Evolutionary conservation across 2,797 vertebrate species (phyloP).

Genomic region (Phataginus tricuspis): DNA sequence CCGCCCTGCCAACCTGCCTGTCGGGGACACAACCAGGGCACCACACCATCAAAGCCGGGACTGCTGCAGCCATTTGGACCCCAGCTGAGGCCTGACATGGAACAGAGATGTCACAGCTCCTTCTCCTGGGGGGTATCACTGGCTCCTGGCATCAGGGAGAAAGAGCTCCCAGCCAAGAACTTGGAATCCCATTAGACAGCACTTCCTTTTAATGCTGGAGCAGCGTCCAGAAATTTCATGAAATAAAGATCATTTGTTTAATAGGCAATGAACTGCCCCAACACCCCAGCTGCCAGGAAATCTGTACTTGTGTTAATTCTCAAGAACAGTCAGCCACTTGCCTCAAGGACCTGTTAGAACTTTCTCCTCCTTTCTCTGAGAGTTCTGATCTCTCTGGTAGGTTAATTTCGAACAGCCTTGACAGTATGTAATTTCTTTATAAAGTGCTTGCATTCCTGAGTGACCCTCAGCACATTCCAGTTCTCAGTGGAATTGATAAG

Average conservation of each 20-base stretch:
- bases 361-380: background rate
- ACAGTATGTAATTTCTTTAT: background rate
- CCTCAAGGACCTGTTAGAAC: background rate
- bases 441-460: background rate
- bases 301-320: background rate
- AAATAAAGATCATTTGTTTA: background rate
- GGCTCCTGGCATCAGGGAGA: background rate
- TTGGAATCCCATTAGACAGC: background rate
- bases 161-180: no score
- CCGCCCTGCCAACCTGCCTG: background rate
- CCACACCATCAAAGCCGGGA: background rate
- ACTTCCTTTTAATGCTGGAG: background rate
- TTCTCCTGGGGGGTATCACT: background rate
- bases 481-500: background rate
- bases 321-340: background rate
- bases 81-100: background rate
- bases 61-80: background rate
- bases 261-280: no score
- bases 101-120: background rate
- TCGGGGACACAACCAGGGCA: rapidly evolving
- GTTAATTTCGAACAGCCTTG: background rate
- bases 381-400: background rate
- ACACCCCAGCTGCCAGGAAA: background rate
- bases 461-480: background rate
- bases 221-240: background rate